phyloP scores from a whole-genome alignment of 1,140 invertebrate genomes.

The Drosophila sp. region DNA sequence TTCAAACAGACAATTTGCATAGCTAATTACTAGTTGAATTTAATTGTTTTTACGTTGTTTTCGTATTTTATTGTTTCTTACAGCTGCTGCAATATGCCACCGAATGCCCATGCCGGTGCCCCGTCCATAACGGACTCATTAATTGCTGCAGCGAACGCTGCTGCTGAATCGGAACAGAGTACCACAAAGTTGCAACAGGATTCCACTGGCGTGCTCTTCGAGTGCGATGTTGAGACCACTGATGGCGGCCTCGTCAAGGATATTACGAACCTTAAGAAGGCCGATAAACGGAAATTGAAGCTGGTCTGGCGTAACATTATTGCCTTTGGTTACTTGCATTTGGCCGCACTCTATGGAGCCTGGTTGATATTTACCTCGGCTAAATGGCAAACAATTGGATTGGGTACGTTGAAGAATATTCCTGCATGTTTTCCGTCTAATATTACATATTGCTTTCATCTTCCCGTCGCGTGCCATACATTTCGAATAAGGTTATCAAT shows the following conservation, averaged over 20 bases:
- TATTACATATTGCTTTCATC: conserved; percentile 34
- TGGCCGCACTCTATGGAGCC: conserved; percentile 92
- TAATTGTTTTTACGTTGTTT: conserved; percentile 21
- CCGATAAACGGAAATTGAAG: conserved; percentile 83
- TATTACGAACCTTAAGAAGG: conserved; percentile 81
- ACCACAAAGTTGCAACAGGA: conserved; percentile 66
- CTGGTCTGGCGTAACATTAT: conserved; percentile 97
- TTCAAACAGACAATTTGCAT: conserved; percentile 57
- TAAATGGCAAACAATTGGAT: conserved; percentile 89
- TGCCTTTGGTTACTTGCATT: conserved; percentile 93
- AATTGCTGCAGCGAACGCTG: conserved; percentile 48
- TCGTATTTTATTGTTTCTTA: conserved; percentile 10
- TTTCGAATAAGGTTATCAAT: conserved; percentile 58
- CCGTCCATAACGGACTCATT: conserved; percentile 77
- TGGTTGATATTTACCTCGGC: conserved; percentile 92
- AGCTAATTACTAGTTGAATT: conserved; percentile 52
- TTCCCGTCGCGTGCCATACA: conserved; percentile 51
- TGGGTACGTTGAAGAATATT: conserved; percentile 87
- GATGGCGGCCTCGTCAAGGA: conserved; percentile 84
- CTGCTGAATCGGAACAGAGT: conserved; percentile 62
- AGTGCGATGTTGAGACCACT: conserved; percentile 85
- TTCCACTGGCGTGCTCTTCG: conserved; percentile 86
- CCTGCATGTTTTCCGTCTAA: neutral
- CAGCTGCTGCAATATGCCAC: conserved; percentile 73
- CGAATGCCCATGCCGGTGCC: conserved; percentile 74